Base-by-base conservation (phyloP, 2,113 vertebrate genomes). In the Dromaius novaehollandiae region DNA sequence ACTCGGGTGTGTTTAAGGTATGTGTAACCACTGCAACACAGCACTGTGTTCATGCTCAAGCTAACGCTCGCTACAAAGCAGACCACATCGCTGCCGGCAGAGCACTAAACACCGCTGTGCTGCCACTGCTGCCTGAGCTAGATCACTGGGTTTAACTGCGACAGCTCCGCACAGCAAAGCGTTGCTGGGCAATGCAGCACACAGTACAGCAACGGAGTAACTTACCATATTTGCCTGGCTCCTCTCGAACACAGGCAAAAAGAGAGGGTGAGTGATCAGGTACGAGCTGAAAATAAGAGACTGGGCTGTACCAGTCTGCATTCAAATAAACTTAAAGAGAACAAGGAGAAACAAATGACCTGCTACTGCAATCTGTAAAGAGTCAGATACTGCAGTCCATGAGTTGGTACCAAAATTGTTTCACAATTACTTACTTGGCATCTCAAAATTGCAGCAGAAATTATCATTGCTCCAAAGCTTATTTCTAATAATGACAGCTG, bases 141-240 rank as follows among this genome's bases (percentile, higher is more conserved):
- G n/a, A 34, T 51, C 26, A 7, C 7, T 9, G 40, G 46, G 14
- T 36, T 19, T 28, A 25, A 12, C 44, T 51, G 17, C 48, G 80
- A 11, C 48, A 83, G 53, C 85, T 74, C 69, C 32, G 36, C 66
- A 19, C 32, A 61, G 69, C 30, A 15, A n/a, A n/a, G 44, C 4
- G 32, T 3, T 0, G 17, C 9, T 6, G 11, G 7, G 50, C 34
- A 17, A 2, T 2, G 24, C 70, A 70, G 32, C 38, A 34, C 12
- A 0, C 11, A 13, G 24, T 6, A 19, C 2, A 22, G 48, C 50
- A 21, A 0, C 2, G 64, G 36, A 53, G 36, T 25, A 4, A 30
- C 4, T 53, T 25, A 12, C 13, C 7, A 3, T 0, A 0, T 9
- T 22, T 24, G 36, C 56, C 28, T 30, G 70, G 46, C 34, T 91